Evolutionary conservation across 2,797 vertebrate species (phyloP), one percentile per base, ranked within the genome.

Genomic region (Cuculus canorus): DNA sequence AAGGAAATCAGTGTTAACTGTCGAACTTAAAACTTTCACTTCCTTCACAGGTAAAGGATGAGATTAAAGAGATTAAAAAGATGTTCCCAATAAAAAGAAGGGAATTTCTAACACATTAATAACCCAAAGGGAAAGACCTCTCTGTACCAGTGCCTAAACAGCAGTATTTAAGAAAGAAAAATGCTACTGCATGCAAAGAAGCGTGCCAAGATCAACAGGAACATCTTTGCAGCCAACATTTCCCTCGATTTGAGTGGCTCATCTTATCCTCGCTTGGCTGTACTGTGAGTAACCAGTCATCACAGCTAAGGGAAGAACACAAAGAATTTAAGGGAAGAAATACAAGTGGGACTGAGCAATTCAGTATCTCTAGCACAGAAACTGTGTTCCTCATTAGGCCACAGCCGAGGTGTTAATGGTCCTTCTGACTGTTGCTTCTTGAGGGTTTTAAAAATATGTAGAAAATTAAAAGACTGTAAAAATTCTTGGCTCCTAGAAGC

Each of bases 401-500:
- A 9, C 2, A 65, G 82, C 76, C 27, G 45, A 33, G 69, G 52
- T 77, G 71, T 14, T 89, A 94, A 92, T 16, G n/a, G 60, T 30
- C 39, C 71, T 54, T 47, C 81, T 30, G 33, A 77, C 5, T 37
- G 11, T 21, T 68, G 45, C 64, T 91, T 92, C 88, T 72, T 27
- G 14, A 37, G 39, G 37, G 22, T 28, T 92, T 94, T 43, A 81
- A 92, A 83, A 77, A 56, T 4, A 78, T 0, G 4, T 32, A 43
- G 65, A 32, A 71, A 70, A 93, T 88, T 84, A 85, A 90, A 60
- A 76, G 66, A 14, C 48, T 54, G 71, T 71, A 91, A 84, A 96
- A 94, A 68, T 1, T 13, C 45, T 57, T 60, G 10, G 47, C 32
- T 92, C 21, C 56, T 17, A 4, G 16, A 94, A 69, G 48, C 80